Conservation (phyloP, 2,113 vertebrate species). For the Anhinga anhinga region DNA sequence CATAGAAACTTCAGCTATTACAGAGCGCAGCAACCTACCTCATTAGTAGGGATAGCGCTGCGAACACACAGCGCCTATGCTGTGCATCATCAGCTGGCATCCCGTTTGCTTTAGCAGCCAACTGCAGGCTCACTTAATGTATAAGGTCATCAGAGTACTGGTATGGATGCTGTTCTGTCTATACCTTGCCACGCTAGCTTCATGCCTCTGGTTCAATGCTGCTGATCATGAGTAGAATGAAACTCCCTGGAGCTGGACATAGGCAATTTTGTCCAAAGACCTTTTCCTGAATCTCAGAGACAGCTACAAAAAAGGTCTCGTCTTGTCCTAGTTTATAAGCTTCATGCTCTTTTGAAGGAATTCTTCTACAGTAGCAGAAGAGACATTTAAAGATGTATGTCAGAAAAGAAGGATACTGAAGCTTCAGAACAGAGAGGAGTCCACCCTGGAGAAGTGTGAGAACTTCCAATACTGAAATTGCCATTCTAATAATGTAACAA, state of each 20-base stretch:
- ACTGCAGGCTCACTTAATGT: not conserved
- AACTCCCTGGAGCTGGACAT: not conserved
- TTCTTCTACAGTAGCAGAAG: not conserved
- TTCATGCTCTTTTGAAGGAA: not conserved
- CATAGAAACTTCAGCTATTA: not conserved
- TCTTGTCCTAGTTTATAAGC: not conserved
- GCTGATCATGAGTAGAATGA: not conserved
- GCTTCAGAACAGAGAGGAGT: not conserved
- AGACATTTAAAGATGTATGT: not conserved
- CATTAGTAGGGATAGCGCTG: slow-evolving; percentile 3
- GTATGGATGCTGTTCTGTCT: not conserved
- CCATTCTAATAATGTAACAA: not conserved
- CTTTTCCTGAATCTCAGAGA: not conserved
- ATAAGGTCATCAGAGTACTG: not conserved
- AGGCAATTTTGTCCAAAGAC: not conserved
- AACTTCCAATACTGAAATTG: not conserved
- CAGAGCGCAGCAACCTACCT: slow-evolving; percentile 19
- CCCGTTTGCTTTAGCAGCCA: not conserved
- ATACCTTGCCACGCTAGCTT: not conserved
- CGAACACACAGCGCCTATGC: fast-evolving
- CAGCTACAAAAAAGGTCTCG: not conserved
- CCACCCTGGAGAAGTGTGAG: not conserved
- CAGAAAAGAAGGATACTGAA: not conserved
- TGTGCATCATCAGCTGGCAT: slow-evolving; percentile 17
- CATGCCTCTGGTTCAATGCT: not conserved